These are phyloP conservation scores for Oryzias curvinotus DNA, from an alignment of 2,113 vertebrate species.

Conservation along the genomic window DNA sequence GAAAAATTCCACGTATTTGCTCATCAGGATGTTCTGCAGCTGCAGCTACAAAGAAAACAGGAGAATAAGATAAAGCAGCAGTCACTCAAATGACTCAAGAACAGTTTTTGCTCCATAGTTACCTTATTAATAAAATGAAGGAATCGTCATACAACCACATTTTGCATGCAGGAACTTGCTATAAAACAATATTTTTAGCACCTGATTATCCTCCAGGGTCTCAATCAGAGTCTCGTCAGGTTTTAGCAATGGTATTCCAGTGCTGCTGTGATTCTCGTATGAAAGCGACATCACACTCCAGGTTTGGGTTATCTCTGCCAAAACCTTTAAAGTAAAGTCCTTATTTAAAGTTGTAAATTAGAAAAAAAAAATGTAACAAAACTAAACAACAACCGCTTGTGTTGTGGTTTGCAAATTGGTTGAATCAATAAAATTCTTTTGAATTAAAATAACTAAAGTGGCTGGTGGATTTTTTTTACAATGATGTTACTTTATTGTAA, in stretches of 20 bases:
- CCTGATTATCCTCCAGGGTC: conserved; percentile 80
- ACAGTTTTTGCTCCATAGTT: not conserved
- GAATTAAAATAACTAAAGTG: too few relatives aligned
- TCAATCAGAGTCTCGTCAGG: conserved; percentile 82
- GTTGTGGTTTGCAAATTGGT: too few relatives aligned
- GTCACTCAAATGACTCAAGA: not conserved
- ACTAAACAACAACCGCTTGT: too few relatives aligned
- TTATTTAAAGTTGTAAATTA: not conserved
- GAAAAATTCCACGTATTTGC: conserved; percentile 85
- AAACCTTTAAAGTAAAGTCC: conserved; percentile 52
- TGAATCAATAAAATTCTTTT: too few relatives aligned
- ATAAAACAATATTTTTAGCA: conserved; percentile 11
- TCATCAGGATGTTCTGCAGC: conserved; percentile 84
- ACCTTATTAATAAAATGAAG: not conserved
- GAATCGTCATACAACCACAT: not conserved
- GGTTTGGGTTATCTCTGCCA: conserved; percentile 73
- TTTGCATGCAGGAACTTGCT: not conserved
- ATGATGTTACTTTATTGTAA: too few relatives aligned
- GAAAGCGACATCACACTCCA: conserved; percentile 75
- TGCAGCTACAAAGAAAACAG: conserved; percentile 64
- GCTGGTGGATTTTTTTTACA: too few relatives aligned
- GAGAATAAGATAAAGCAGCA: not conserved
- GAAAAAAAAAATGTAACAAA: not conserved
- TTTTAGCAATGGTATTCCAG: conserved; percentile 73
- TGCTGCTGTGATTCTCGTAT: conserved; percentile 68